phyloP scores from a whole-genome alignment of 2,888 invertebrate genomes.

The Andrena trimmerana region DNA sequence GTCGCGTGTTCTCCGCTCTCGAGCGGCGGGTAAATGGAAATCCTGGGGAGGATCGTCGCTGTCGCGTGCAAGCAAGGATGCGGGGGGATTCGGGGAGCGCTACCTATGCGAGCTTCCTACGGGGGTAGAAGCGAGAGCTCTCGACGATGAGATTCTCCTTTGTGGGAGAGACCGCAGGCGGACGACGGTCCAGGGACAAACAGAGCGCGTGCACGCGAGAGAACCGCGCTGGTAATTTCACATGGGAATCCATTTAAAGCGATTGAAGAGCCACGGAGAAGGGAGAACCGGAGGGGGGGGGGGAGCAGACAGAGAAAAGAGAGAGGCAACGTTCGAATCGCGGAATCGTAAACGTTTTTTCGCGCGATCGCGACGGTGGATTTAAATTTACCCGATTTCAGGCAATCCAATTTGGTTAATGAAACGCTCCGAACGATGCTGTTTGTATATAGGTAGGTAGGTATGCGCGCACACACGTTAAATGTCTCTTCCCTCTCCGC shows the following conservation, averaged over 20 bases:
- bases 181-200: conserved; percentile 39
- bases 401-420: conserved; percentile 73
- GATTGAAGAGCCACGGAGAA: conserved; percentile 29
- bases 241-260: conserved; percentile 62
- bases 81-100: neutral
- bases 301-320: conserved; percentile 23
- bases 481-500: neutral
- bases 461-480: conserved; percentile 27
- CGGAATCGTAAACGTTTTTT: conserved; percentile 63
- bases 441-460: conserved; percentile 50
- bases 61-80: conserved; percentile 5
- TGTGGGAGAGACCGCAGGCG: neutral
- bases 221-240: conserved; percentile 61
- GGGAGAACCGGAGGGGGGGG: neutral
- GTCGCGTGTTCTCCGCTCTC: neutral
- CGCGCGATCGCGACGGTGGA: conserved; percentile 73
- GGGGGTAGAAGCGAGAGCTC: neutral
- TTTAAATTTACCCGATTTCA: conserved; percentile 79
- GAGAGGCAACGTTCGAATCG: conserved; percentile 53
- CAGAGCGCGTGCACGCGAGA: conserved; percentile 37
- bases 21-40: conserved; percentile 17
- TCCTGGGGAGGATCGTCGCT: conserved; percentile 4
- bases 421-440: conserved; percentile 67
- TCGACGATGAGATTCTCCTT: conserved; percentile 11
- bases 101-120: conserved; percentile 7